These are phyloP conservation scores for Emydocephalus ijimae DNA, from an alignment of 2,113 vertebrate genomes.

Conservation along the genomic window DNA sequence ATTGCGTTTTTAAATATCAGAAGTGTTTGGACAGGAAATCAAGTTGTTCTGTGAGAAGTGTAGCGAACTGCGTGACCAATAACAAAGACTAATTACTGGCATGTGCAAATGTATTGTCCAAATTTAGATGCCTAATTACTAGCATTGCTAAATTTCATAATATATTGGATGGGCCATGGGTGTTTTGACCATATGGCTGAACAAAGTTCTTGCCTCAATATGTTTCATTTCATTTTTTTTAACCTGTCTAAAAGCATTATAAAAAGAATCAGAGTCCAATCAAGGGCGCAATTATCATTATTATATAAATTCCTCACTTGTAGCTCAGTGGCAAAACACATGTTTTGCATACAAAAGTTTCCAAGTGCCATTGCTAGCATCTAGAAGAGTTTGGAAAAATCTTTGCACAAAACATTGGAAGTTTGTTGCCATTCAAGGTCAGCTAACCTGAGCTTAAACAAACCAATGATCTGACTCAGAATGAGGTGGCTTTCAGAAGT, in stretches of 20 bases:
- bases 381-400: background rate
- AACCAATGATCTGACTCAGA: background rate
- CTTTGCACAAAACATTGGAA: background rate
- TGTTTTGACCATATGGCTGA: conserved; percentile 22
- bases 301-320: background rate
- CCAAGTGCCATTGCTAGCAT: background rate
- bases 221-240: conserved; percentile 4
- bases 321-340: background rate
- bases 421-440: background rate
- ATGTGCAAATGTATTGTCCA: conserved; percentile 32
- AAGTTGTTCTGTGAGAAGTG: conserved; percentile 25
- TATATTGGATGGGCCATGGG: conserved; percentile 3
- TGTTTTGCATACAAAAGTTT: background rate
- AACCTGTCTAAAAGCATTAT: conserved; percentile 1
- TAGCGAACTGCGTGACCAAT: conserved; percentile 19
- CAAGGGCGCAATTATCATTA: background rate
- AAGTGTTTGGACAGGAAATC: conserved; percentile 28
- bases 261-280: conserved; percentile 1
- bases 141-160: conserved; percentile 30
- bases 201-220: conserved; percentile 29
- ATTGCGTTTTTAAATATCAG: conserved; percentile 30
- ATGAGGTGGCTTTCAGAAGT: background rate
- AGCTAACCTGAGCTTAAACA: background rate
- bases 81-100: conserved; percentile 32
- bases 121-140: conserved; percentile 34